phyloP scores from a whole-genome alignment of 2,113 vertebrate genomes.

The Aspiorhynchus laticeps region DNA sequence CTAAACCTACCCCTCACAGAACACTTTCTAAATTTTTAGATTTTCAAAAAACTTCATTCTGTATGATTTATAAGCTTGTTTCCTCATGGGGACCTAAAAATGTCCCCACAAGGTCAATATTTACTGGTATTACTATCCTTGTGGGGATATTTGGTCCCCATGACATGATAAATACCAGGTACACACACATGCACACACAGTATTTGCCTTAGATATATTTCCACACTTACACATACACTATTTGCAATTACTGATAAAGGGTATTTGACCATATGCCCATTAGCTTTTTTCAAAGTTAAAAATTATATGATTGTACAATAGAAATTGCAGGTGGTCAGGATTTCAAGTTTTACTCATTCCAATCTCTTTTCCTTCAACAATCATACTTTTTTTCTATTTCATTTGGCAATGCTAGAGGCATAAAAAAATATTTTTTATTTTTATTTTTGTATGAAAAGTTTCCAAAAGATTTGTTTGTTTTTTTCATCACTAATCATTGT shows the following conservation, averaged over 20 bases:
- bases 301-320: not conserved
- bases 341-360: not conserved
- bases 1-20: too few relatives aligned
- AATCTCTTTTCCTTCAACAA: not conserved
- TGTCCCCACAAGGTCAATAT: too few relatives aligned
- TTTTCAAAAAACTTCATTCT: too few relatives aligned
- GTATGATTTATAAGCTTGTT: too few relatives aligned
- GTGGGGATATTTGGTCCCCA: too few relatives aligned
- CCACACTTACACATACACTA: conserved; percentile 19
- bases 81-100: too few relatives aligned
- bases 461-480: not conserved
- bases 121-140: too few relatives aligned
- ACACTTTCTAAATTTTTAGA: too few relatives aligned
- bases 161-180: too few relatives aligned
- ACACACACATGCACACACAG: conserved; percentile 13
- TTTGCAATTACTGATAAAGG: not conserved
- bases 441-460: not conserved
- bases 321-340: not conserved
- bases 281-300: not conserved
- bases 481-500: not conserved
- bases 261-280: not conserved
- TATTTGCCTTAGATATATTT: conserved; percentile 40
- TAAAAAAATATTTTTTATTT: not conserved
- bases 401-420: not conserved
- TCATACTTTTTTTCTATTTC: not conserved